phyloP scores from a whole-genome alignment of 2,113 vertebrate species.

The Dolichallabes microphthalmus region DNA sequence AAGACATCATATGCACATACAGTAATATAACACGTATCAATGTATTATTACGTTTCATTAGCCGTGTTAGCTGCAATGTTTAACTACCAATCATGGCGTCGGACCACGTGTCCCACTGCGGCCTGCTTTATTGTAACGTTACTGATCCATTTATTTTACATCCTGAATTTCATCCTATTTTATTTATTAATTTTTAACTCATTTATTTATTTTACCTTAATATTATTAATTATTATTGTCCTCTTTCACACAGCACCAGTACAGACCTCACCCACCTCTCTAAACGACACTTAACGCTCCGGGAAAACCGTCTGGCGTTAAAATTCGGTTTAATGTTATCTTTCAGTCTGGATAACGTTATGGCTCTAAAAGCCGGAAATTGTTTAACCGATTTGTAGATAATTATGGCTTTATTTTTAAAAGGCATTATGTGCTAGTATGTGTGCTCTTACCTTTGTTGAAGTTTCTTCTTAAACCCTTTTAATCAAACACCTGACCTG shows the following conservation, averaged over 20 bases:
- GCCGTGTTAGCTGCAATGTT: not conserved
- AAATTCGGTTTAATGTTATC: not conserved
- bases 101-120: not conserved
- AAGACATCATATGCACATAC: no score
- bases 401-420: not conserved
- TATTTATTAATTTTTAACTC: no score
- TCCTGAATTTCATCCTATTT: not conserved
- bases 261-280: not conserved
- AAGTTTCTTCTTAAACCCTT: not conserved
- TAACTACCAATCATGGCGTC: not conserved
- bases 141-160: no score
- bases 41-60: no score
- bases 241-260: not conserved
- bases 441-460: not conserved
- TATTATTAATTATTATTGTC: no score
- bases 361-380: not conserved
- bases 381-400: not conserved
- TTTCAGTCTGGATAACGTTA: not conserved
- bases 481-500: not conserved
- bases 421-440: not conserved
- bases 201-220: no score
- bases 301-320: not conserved
- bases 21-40: no score
- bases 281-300: no score
- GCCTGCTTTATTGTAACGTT: not conserved